Base-by-base conservation (phyloP, 2,888 invertebrate genomes). In the Synanthedon vespiformis region DNA sequence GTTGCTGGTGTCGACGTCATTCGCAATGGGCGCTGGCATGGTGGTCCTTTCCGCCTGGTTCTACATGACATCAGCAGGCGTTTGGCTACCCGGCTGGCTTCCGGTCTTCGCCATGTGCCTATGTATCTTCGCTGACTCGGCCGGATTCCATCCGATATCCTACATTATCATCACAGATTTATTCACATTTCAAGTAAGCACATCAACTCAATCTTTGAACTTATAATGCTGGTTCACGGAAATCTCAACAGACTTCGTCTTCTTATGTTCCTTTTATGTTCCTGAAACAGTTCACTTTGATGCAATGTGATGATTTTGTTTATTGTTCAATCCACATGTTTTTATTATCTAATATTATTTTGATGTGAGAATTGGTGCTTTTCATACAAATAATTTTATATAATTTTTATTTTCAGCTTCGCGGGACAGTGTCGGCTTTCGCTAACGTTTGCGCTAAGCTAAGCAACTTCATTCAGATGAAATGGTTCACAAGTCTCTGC, bases 101-200 rank as follows among this genome's bases (percentile, higher is more conserved):
- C 87, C 87, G 0, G 82, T 85, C 1, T 44, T 79, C 1, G 83
- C 85, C 16, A 79, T 87, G 83, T 84, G 85, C 41, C 53, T 83
- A 2, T 81, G 82, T 58, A 84, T 87, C 59, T 84, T 87, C 59
- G 76, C 78, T 5, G 86, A 87, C 51, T 85, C 86, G 0, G 87
- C 85, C 1, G 87, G 87, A 6, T 85, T 85, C 64, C 86, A 86
- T 57, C 86, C 87, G 0, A 81, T 86, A 41, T 84, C 85, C 0
- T 87, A 85, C 51, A 83, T 87, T 50, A 85, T 87, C 49, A 87
- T 86, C 44, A 84, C 85, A 2, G 87, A 87, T 56, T 57, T 87
- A 51, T 87, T 87, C 51, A 80, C 78, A 0, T 87, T 87, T 64
- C 85, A 86, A 72, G 86, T 85, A 22, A 58, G 72, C 57, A 62